Conservation (phyloP, 1,140 invertebrate species). For the Kradibia gibbosae region DNA sequence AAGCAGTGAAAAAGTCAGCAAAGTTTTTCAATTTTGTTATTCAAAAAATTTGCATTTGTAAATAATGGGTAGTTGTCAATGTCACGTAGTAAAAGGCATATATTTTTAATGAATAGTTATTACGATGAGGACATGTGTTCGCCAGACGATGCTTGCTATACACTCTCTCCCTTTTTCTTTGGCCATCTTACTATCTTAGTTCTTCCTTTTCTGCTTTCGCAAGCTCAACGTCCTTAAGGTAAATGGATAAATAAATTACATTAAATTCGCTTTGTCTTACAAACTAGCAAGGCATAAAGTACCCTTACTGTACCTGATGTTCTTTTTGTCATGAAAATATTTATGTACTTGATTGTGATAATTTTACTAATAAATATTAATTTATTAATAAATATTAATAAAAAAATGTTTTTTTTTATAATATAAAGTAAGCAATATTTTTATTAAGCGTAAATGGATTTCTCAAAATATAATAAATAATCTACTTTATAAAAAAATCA, state of each 20-base stretch:
- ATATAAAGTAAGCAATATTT: too few relatives aligned
- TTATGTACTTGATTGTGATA: too few relatives aligned
- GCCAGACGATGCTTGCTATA: slow-evolving; percentile 53
- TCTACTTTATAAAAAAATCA: too few relatives aligned
- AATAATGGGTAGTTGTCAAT: slow-evolving; percentile 23
- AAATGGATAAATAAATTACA: slow-evolving; percentile 57
- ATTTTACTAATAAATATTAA: too few relatives aligned
- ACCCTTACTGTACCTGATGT: not conserved
- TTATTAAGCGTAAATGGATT: too few relatives aligned
- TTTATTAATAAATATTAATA: too few relatives aligned
- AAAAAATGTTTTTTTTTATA: too few relatives aligned
- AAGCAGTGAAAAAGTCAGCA: not conserved
- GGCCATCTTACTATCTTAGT: not conserved
- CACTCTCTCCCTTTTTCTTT: not conserved
- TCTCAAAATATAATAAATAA: too few relatives aligned
- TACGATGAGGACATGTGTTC: slow-evolving; percentile 56
- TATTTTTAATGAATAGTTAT: slow-evolving; percentile 53
- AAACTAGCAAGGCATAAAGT: not conserved
- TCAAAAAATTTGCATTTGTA: not conserved
- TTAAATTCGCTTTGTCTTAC: slow-evolving; percentile 45
- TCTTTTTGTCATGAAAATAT: not conserved
- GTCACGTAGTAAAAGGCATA: slow-evolving; percentile 50
- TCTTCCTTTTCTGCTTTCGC: slow-evolving; percentile 1
- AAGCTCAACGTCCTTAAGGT: slow-evolving; percentile 50
- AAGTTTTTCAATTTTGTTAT: not conserved